Base-by-base conservation (phyloP, 2,797 vertebrate species). In the Poliocrania exsul region DNA sequence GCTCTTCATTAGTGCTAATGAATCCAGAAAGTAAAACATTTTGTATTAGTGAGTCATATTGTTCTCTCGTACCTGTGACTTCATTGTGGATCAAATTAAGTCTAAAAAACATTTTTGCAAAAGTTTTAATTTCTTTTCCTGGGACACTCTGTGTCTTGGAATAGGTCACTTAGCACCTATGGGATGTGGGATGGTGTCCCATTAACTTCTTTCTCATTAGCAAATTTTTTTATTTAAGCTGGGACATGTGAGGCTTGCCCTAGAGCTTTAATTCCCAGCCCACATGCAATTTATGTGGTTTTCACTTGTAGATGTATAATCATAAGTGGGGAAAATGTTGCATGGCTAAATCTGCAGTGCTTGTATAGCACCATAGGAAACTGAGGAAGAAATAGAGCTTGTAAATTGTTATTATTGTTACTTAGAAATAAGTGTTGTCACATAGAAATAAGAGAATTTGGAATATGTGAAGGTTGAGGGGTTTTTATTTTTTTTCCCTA, bases 1-100 rank as follows among this genome's bases (percentile, higher is more conserved):
- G 92, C 82, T 95, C 92, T 95, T 95, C 93, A 91, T 94, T 96
- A 93, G 75, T 64, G 64, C 89, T 96, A 95, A 95, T 86, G 86
- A 94, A 95, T 57, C 89, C 86, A 85, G 50, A 91, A 95, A 93
- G 82, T 70, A 61, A 87, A 93, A 87, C 91, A 86, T 92, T 95
- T 86, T 82, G 75, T 96, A 49, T 75, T 65, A 44, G 78, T 87
- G 84, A 92, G 46, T 94, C 93, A 92, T 69, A 61, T 74, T 67
- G 77, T 71, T 92, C 81, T 93, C 79, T 70, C 87, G 81, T 70
- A 91, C 73, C 91, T 83, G 72, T 88, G 85, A 81, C 82, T 94
- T 95, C 58, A 42, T 26, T n/a, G 37, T 37, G 58, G 75, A 85
- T 75, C 58, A 86, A 93, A 94, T 90, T 74, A 85, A 86, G 87